Conservation (phyloP, 2,888 invertebrate genomes). For the Dexiosoma caninum region DNA sequence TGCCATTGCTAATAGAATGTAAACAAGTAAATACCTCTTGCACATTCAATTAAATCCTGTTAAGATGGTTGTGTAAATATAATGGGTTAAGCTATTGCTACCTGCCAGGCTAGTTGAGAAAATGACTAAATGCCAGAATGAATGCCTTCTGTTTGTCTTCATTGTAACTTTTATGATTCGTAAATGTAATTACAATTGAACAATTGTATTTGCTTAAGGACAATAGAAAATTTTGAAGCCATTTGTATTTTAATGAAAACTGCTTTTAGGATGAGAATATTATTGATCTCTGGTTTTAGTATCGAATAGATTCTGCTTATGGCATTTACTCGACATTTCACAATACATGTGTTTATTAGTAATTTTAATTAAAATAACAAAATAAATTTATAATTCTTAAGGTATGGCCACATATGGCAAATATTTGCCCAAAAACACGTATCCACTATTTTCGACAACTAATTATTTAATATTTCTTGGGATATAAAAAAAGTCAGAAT, state of each 20-base stretch:
- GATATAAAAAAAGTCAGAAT: too few species aligned
- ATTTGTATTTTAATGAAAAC: neutral
- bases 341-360: too few species aligned
- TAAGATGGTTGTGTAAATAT: slow-evolving; percentile 41
- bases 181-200: slow-evolving; percentile 28
- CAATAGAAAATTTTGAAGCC: neutral
- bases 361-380: too few species aligned
- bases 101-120: slow-evolving; percentile 6
- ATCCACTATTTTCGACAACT: too few species aligned
- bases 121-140: neutral
- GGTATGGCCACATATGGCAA: too few species aligned
- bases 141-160: neutral
- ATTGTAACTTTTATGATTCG: slow-evolving; percentile 6
- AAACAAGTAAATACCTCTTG: slow-evolving; percentile 37
- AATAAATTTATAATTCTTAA: too few species aligned
- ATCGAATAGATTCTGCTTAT: too few species aligned
- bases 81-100: slow-evolving; percentile 23
- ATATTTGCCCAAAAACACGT: too few species aligned
- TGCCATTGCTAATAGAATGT: neutral
- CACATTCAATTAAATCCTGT: slow-evolving; percentile 51
- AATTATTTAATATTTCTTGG: too few species aligned
- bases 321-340: too few species aligned
- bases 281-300: too few species aligned
- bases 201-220: neutral
- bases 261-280: neutral